Evolutionary conservation across 2,888 invertebrate species (phyloP).

Genomic region (Drosophila glabriapex): DNA sequence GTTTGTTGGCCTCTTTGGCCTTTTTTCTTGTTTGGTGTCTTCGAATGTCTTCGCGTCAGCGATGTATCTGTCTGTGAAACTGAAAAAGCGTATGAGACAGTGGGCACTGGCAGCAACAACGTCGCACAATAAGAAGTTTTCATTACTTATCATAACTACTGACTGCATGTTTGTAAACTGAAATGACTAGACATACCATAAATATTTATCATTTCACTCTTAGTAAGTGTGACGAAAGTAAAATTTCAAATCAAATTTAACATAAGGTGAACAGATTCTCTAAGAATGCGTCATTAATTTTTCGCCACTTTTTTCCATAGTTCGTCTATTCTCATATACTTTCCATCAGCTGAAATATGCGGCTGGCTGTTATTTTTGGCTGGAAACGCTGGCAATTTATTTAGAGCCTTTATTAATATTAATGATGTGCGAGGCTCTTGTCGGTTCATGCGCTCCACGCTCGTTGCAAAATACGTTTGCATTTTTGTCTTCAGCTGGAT

Average conservation of each 20-base stretch:
- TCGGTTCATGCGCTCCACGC: slow-evolving; percentile 28
- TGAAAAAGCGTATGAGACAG: slow-evolving; percentile 20
- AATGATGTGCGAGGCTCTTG: slow-evolving; percentile 66
- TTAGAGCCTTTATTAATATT: slow-evolving; percentile 76
- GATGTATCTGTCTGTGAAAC: slow-evolving; percentile 22
- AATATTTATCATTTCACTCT: neutral
- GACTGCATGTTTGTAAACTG: neutral
- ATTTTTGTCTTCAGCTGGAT: slow-evolving; percentile 14
- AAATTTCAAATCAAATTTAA: neutral
- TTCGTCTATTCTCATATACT: slow-evolving; percentile 51
- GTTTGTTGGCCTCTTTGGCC: slow-evolving; percentile 43
- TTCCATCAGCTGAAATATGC: slow-evolving; percentile 47
- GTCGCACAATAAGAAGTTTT: neutral
- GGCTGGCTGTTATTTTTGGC: slow-evolving; percentile 67
- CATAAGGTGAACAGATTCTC: neutral
- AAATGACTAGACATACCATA: neutral
- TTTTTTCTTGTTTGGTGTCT: slow-evolving; percentile 19
- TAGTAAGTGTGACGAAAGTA: neutral
- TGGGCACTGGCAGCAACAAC: slow-evolving; percentile 6
- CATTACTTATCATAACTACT: neutral
- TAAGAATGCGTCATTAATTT: neutral
- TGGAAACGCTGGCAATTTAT: slow-evolving; percentile 60
- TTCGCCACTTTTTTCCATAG: slow-evolving; percentile 3
- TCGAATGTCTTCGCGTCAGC: slow-evolving; percentile 19
- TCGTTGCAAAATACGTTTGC: slow-evolving; percentile 55